phyloP scores from a whole-genome alignment of 2,113 vertebrate genomes.

The Scophthalmus maximus region DNA sequence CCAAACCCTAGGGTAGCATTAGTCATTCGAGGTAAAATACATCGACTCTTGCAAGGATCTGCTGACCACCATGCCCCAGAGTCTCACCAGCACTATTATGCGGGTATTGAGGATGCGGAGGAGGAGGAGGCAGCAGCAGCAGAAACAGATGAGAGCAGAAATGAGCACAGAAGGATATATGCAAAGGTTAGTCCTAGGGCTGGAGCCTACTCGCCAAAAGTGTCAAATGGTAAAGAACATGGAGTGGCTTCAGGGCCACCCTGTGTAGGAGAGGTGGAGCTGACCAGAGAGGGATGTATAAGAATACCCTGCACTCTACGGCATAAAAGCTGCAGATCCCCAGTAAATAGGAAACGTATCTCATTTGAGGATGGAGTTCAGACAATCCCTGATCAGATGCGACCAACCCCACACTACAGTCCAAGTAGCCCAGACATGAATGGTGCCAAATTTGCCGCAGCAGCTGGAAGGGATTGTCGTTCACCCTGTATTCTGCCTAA shows the following conservation, averaged over 20 bases:
- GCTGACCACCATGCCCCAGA: slow-evolving; percentile 80
- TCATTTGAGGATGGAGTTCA: slow-evolving; percentile 60
- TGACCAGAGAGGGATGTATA: slow-evolving; percentile 84
- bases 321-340: slow-evolving; percentile 66
- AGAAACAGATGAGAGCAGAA: slow-evolving; percentile 49
- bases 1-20: slow-evolving; percentile 84
- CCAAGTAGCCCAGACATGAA: slow-evolving; percentile 51
- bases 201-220: slow-evolving; percentile 61
- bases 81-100: slow-evolving; percentile 79
- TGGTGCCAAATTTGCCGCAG: slow-evolving; percentile 47
- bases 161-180: slow-evolving; percentile 46
- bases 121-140: slow-evolving; percentile 78
- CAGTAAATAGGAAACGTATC: slow-evolving; percentile 58
- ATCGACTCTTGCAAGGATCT: slow-evolving; percentile 88
- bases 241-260: slow-evolving; percentile 59
- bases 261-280: slow-evolving; percentile 82
- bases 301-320: slow-evolving; percentile 84
- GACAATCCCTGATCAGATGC: slow-evolving; percentile 39
- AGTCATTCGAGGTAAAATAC: slow-evolving; percentile 87
- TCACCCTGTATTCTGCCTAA: slow-evolving; percentile 61
- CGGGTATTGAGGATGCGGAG: slow-evolving; percentile 83
- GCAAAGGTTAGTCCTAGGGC: slow-evolving; percentile 41
- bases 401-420: slow-evolving; percentile 2
- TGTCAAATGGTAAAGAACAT: slow-evolving; percentile 66
- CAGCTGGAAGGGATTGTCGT: slow-evolving; percentile 25